Evolutionary conservation across 1,140 invertebrate genomes (phyloP), one percentile per base, ranked within the genome.

Genomic region (Teleogryllus occipitalis): DNA sequence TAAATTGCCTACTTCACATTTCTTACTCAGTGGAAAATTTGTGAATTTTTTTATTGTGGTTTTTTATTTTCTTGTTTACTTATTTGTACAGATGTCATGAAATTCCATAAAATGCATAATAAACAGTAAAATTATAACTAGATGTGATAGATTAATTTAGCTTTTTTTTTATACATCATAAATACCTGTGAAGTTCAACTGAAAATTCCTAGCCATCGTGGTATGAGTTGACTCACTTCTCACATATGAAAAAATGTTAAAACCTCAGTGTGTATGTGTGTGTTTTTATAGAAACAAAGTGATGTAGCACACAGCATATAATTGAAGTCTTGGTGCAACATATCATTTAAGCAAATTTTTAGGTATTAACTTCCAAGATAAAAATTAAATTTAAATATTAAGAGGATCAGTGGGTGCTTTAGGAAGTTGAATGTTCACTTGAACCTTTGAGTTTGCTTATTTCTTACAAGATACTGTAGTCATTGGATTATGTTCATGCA

Each of bases 51-150:
- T 65, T 65, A 65, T 65, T 65, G 54, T 65, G 54, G 10, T 65
- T 65, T 65, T 65, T 65, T 65, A 65, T 65, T 65, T 65, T 65
- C 54, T 65, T 65, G 54, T 65, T 65, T 65, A 65, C 54, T 65
- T 65, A 65, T 65, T 65, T 65, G 54, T 65, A 65, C 54, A 65
- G 54, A 65, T 65, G 54, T 65, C 54, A 65, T 65, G 10, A 65
- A 65, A 65, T 65, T 65, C 54, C 54, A 65, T 65, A 65, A 14
- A 65, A 65, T 65, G 54, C 10, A 65, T 65, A 65, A 65, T 65
- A 65, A 65, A 65, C 18, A 65, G 54, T 65, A 65, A 65, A 65
- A 18, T 65, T 18, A 65, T 18, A 14, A 65, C 10, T 65, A 65
- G 54, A 65, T 14, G 27, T 39, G 54, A 65, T 65, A 65, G 10